Percentiles rank a stretch among this genome's conserved stretches.
phyloP scores from a whole-genome alignment of 2,888 invertebrate species.

The Calameuta filiformis region DNA sequence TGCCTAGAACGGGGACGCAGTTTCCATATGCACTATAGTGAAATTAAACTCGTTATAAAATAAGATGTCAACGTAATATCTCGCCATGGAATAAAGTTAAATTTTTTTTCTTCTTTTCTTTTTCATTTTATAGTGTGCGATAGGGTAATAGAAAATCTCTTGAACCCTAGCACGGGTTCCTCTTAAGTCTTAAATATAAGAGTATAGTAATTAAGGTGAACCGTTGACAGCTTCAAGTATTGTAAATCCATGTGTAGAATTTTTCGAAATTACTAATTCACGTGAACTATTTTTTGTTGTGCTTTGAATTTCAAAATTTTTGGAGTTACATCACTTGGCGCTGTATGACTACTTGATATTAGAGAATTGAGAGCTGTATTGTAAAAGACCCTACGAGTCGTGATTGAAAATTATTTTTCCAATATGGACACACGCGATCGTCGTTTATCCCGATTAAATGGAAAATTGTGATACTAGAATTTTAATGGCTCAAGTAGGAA shows the following conservation, averaged over 20 bases:
- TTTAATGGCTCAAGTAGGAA: neutral
- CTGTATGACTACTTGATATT: neutral
- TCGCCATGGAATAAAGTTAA: neutral
- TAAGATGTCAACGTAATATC: neutral
- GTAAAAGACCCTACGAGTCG: neutral
- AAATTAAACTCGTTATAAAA: neutral
- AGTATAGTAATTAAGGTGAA: neutral
- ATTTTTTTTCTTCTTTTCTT: neutral
- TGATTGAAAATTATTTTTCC: neutral
- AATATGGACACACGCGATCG: neutral
- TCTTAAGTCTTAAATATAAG: neutral
- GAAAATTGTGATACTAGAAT: neutral
- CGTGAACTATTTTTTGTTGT: neutral
- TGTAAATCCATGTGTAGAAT: neutral
- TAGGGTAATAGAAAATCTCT: neutral
- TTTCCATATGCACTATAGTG: neutral
- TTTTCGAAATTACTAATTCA: neutral
- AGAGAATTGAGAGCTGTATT: neutral
- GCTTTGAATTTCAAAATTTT: neutral
- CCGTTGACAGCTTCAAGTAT: neutral
- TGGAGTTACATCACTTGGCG: neutral
- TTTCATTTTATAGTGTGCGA: neutral
- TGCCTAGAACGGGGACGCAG: neutral
- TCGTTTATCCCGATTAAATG: neutral
- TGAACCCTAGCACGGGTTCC: neutral